phyloP scores from a whole-genome alignment of 2,888 invertebrate species.

The Eulithis prunata region DNA sequence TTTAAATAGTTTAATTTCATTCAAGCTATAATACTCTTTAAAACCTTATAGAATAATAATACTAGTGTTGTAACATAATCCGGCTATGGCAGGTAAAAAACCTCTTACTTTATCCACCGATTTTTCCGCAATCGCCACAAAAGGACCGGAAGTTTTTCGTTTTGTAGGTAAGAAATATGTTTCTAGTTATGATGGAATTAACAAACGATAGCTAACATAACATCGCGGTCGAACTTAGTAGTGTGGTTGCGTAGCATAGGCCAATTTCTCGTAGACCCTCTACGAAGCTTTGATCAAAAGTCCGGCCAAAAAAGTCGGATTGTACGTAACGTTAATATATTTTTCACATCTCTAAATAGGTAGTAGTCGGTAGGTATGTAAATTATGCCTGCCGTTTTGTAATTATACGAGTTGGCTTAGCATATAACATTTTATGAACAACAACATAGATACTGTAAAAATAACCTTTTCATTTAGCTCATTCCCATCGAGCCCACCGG shows the following conservation, averaged over 20 bases:
- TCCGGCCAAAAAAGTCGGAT: neutral
- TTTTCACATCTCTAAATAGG: constrained; percentile 5
- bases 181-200: too few relatives aligned
- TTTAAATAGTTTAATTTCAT: neutral
- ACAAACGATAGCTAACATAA: too few relatives aligned
- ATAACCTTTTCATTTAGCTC: neutral
- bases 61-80: neutral
- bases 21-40: constrained; percentile 23
- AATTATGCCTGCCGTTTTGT: neutral
- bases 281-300: neutral
- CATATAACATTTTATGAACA: neutral
- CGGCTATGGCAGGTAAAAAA: neutral
- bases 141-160: too few relatives aligned
- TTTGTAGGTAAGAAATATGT: too few relatives aligned
- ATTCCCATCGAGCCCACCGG: too few relatives aligned
- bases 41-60: constrained; percentile 22
- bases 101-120: too few relatives aligned
- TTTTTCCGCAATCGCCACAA: too few relatives aligned
- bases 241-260: neutral
- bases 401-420: neutral
- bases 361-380: neutral
- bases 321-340: neutral
- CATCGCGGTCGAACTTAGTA: too few relatives aligned
- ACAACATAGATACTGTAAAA: constrained; percentile 2
- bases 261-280: constrained; percentile 2